Conservation (phyloP, 2,888 invertebrate genomes). For the Zele albiditarsus region DNA sequence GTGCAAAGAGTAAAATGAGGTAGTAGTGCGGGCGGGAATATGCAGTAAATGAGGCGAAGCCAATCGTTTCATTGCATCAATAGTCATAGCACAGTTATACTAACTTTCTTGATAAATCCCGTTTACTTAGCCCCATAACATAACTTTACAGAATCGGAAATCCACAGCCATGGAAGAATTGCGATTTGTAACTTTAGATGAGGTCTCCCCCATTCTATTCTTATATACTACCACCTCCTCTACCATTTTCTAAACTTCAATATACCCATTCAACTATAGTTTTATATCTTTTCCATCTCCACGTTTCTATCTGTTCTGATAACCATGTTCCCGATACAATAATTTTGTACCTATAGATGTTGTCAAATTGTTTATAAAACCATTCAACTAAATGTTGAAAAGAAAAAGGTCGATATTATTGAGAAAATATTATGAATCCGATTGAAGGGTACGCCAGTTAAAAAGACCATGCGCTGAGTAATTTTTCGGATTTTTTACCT, state of each 20-base stretch:
- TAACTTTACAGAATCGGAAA: slow-evolving; percentile 72
- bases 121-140: slow-evolving; percentile 73
- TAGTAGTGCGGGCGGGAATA: slow-evolving; percentile 46
- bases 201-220: slow-evolving; percentile 59
- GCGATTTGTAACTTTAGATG: slow-evolving; percentile 73
- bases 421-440: neutral
- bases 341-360: neutral
- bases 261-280: neutral
- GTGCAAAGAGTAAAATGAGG: slow-evolving; percentile 24
- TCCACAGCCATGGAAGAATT: slow-evolving; percentile 72
- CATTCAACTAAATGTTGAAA: neutral
- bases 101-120: slow-evolving; percentile 73
- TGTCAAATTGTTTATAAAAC: neutral
- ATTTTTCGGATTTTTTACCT: too few species aligned
- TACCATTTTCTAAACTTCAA: slow-evolving; percentile 7
- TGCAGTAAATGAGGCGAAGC: slow-evolving; percentile 71
- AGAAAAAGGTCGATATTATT: neutral
- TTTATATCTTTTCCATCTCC: slow-evolving; percentile 21
- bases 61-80: slow-evolving; percentile 73
- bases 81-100: slow-evolving; percentile 72
- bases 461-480: too few species aligned
- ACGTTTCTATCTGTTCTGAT: slow-evolving; percentile 6
- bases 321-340: slow-evolving; percentile 16
- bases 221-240: slow-evolving; percentile 13
- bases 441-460: neutral